phyloP scores from a whole-genome alignment of 2,113 vertebrate genomes.

The Crotalus tigris region DNA sequence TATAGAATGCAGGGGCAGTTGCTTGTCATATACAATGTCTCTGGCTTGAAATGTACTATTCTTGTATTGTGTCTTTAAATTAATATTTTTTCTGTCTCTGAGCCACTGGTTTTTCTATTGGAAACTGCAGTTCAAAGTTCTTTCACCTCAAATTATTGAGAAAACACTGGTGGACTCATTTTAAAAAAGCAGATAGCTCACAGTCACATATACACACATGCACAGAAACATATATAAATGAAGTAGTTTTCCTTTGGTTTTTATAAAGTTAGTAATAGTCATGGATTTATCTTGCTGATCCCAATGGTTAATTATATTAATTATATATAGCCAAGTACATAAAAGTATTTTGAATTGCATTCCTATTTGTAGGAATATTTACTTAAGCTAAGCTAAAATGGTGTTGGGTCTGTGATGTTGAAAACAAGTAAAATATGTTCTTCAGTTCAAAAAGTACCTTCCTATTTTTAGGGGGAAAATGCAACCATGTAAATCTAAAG shows the following conservation, averaged over 20 bases:
- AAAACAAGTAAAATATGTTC: rapidly evolving
- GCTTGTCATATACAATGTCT: not conserved
- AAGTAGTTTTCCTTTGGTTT: not conserved
- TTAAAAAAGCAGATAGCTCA: not conserved
- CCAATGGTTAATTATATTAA: not conserved
- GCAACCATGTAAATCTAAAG: not conserved
- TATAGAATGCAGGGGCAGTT: not conserved
- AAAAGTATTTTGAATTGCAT: not conserved
- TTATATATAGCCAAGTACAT: not conserved
- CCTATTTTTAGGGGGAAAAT: not conserved
- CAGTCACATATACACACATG: not conserved
- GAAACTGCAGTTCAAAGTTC: not conserved
- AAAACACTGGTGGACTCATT: not conserved
- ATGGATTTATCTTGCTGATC: not conserved
- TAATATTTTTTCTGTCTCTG: not conserved
- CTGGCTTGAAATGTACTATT: not conserved
- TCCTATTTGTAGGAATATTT: not conserved
- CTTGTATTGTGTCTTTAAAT: not conserved
- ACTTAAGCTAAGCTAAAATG: not conserved
- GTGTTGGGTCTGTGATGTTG: not conserved
- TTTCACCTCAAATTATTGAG: not conserved
- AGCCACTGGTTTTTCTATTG: not conserved
- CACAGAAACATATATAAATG: not conserved
- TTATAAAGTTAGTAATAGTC: not conserved
- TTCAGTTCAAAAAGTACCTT: not conserved